Conservation (phyloP, 2,888 invertebrate genomes). For the Allygus modestus region DNA sequence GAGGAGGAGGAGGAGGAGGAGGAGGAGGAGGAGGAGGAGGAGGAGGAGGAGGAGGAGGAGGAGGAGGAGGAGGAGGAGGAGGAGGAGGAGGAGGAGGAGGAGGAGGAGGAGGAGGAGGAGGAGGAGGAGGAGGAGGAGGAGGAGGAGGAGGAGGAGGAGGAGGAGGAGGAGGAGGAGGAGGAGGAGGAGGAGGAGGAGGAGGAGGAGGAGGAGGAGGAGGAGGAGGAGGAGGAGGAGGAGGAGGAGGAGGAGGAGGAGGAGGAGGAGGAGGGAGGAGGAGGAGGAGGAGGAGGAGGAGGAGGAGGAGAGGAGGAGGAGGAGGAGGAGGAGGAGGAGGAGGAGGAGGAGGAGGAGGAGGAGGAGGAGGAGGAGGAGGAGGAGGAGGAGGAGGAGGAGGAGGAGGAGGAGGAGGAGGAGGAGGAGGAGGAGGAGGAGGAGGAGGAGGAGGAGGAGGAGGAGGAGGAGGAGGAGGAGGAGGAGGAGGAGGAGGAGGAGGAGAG, state of each 20-base stretch:
- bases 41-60: conserved; percentile 12
- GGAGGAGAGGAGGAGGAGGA: neutral
- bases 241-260: conserved; percentile 10
- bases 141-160: neutral
- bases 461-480: conserved; percentile 28
- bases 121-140: neutral
- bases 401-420: neutral
- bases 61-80: neutral
- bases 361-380: conserved; percentile 7
- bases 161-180: neutral
- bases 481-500: neutral
- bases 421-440: conserved; percentile 17
- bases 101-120: conserved; percentile 7
- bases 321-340: neutral
- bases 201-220: neutral
- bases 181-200: neutral
- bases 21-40: conserved; percentile 1
- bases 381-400: neutral
- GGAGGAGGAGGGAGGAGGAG: neutral
- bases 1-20: neutral
- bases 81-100: neutral
- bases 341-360: neutral
- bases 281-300: neutral
- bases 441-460: conserved; percentile 5
- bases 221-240: neutral